A percentile compares a stretch with the other conserved stretches of the same genome.
These are phyloP conservation scores for Anguilla rostrata DNA, from an alignment of 2,113 vertebrate genomes.

Conservation along the genomic window DNA sequence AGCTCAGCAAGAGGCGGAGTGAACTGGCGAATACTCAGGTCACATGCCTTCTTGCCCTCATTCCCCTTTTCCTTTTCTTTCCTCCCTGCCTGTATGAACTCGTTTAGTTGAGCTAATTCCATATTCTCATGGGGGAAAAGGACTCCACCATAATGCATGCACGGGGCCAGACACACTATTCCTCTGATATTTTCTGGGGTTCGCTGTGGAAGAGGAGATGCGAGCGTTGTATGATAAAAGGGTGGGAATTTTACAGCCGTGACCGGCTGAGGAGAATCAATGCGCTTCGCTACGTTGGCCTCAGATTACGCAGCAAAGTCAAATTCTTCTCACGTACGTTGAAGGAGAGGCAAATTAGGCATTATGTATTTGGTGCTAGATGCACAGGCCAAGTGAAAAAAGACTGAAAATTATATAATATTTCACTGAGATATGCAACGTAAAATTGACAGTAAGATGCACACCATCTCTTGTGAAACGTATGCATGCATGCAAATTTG, in stretches of 20 bases:
- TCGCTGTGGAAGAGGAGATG: background rate
- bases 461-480: background rate
- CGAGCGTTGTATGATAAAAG: background rate
- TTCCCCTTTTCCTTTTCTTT: background rate
- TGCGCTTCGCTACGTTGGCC: background rate
- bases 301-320: background rate
- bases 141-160: background rate
- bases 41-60: background rate
- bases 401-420: background rate
- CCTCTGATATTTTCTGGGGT: background rate
- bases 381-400: background rate
- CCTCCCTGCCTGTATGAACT: background rate
- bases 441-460: background rate
- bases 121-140: background rate
- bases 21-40: background rate
- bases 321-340: background rate
- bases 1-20: background rate
- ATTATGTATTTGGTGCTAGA: background rate
- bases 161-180: background rate
- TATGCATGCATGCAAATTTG: background rate
- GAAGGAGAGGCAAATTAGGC: background rate
- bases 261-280: slow-evolving; percentile 6
- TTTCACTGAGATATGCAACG: background rate
- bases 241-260: background rate
- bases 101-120: background rate